A percentile compares a stretch with the other conserved stretches of the same genome.
phyloP scores from a whole-genome alignment of 1,140 invertebrate species.

The Drosophila sucinea region DNA sequence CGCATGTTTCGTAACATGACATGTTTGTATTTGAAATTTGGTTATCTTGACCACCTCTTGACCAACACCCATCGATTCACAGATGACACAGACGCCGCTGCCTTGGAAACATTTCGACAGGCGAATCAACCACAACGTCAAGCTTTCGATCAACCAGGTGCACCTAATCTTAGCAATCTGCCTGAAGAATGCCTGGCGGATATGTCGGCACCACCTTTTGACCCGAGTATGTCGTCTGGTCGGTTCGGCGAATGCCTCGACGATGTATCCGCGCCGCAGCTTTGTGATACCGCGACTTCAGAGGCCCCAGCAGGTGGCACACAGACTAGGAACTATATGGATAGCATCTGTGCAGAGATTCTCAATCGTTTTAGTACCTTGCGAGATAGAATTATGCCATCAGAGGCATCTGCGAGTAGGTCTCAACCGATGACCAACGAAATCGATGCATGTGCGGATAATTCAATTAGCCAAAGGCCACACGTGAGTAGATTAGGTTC shows the following conservation, averaged over 20 bases:
- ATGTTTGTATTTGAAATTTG: conserved; percentile 25
- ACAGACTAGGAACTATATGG: conserved; percentile 11
- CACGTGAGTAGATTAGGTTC: neutral
- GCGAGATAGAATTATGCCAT: neutral
- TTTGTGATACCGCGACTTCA: neutral
- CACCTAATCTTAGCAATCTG: conserved; percentile 35
- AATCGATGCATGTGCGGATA: neutral
- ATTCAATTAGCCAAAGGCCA: neutral
- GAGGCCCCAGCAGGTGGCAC: neutral
- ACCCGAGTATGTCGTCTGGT: neutral
- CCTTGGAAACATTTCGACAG: conserved; percentile 25
- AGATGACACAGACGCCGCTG: conserved; percentile 40
- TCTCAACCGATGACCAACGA: neutral
- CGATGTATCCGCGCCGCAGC: conserved; percentile 11
- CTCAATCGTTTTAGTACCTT: conserved; percentile 38
- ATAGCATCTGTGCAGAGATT: conserved; percentile 49
- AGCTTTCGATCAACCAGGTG: neutral
- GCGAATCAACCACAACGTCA: conserved; percentile 19
- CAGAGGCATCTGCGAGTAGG: too few species aligned
- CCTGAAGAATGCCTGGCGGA: conserved; percentile 42
- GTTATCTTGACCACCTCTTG: too few species aligned
- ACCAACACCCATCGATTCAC: neutral
- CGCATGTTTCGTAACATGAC: conserved; percentile 42
- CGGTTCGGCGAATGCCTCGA: conserved; percentile 6
- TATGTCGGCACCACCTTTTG: conserved; percentile 31